Evolutionary conservation across 2,113 vertebrate genomes (phyloP).

Genomic region (Ahaetulla prasina): DNA sequence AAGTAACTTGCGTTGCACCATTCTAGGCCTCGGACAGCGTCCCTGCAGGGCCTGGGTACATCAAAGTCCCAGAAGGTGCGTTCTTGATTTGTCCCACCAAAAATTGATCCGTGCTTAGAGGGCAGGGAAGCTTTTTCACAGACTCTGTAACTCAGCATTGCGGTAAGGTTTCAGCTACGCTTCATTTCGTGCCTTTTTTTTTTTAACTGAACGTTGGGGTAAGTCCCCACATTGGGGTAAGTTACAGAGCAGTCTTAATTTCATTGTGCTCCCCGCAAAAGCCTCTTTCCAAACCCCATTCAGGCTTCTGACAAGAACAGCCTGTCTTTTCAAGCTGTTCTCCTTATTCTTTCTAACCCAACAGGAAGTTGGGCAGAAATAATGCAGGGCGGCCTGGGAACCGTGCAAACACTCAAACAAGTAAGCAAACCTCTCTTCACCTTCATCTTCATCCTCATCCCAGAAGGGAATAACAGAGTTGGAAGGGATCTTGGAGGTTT

Average conservation of each 20-base stretch:
- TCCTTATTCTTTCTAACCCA: background rate
- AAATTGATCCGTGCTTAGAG: background rate
- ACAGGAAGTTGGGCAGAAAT: background rate
- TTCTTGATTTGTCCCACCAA: background rate
- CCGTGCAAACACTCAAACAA: background rate
- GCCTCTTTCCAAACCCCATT: background rate
- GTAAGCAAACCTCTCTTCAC: background rate
- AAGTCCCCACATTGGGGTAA: background rate
- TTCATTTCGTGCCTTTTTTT: background rate
- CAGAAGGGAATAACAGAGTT: background rate
- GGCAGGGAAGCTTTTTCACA: background rate
- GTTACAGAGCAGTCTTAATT: background rate
- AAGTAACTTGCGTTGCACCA: background rate
- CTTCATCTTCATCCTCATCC: background rate
- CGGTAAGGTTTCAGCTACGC: background rate
- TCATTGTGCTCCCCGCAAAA: background rate
- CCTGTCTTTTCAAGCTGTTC: background rate
- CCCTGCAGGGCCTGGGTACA: background rate
- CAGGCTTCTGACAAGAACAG: background rate
- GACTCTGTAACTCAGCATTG: background rate
- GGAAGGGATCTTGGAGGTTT: background rate
- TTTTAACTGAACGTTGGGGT: too few relatives aligned
- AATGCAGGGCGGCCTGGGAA: background rate
- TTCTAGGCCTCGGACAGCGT: background rate
- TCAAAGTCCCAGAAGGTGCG: background rate